Percentiles rank a stretch among this genome's conserved stretches.
Evolutionary conservation across 1,140 invertebrate genomes (phyloP).

Genomic region (Atta cephalotes): DNA sequence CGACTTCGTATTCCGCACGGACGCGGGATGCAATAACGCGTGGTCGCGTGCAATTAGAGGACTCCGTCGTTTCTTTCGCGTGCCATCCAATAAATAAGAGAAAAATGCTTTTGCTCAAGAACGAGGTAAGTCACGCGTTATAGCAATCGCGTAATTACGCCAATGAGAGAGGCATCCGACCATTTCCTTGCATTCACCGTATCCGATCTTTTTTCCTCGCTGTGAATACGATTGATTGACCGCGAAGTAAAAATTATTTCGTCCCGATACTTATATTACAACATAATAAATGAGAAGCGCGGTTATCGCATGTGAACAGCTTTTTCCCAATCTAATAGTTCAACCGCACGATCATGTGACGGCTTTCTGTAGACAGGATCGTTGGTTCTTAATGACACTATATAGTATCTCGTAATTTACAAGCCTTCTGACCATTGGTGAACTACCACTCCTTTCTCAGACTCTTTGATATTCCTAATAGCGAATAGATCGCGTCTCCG

Average conservation of each 20-base stretch:
- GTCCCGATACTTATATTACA: conserved; percentile 34
- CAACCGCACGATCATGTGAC: not conserved
- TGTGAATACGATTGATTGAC: conserved; percentile 19
- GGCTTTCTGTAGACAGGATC: conserved; percentile 11
- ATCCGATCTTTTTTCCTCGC: conserved; percentile 12
- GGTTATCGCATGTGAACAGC: conserved; percentile 5
- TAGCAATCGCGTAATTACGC: conserved; percentile 34
- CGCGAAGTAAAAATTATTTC: conserved; percentile 21
- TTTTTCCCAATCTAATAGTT: conserved; percentile 36
- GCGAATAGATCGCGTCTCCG: conserved; percentile 31
- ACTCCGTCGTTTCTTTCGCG: conserved; percentile 31
- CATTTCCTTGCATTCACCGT: not conserved
- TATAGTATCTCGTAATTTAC: conserved; percentile 38
- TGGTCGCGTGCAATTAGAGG: conserved; percentile 30
- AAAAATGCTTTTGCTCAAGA: conserved; percentile 34
- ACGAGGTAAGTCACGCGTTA: conserved; percentile 9
- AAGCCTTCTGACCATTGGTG: not conserved
- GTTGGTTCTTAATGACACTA: conserved; percentile 41
- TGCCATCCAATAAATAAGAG: conserved; percentile 36
- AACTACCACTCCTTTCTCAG: conserved; percentile 16
- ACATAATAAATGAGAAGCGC: conserved; percentile 43
- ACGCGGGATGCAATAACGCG: not conserved
- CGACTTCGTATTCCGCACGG: conserved; percentile 68
- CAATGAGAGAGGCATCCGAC: not conserved
- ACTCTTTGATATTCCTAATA: conserved; percentile 60